Conservation (phyloP, 1,140 invertebrate species). For the Amphibalanus amphitrite region DNA sequence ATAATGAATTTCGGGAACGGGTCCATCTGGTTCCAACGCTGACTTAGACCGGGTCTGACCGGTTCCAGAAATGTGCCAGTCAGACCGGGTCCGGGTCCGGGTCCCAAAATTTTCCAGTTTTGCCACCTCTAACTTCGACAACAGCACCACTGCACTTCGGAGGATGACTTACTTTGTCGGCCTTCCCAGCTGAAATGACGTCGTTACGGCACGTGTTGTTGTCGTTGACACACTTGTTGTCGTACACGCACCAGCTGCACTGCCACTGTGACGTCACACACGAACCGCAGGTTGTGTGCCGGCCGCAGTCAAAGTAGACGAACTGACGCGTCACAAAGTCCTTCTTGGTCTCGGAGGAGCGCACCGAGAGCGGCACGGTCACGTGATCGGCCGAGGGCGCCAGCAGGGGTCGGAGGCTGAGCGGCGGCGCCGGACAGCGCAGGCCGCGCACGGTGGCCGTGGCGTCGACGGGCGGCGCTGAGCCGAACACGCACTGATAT, state of each 20-base stretch:
- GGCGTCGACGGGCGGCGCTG: conserved; percentile 66
- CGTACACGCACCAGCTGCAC: conserved; percentile 91
- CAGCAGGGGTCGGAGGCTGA: conserved; percentile 57
- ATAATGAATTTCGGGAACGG: too few relatives aligned
- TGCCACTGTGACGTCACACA: conserved; percentile 78
- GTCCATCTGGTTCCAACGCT: too few relatives aligned
- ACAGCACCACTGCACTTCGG: too few relatives aligned
- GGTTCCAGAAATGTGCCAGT: too few relatives aligned
- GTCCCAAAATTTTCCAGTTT: too few relatives aligned
- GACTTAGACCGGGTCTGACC: too few relatives aligned
- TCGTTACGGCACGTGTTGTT: conserved; percentile 56
- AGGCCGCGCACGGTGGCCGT: conserved; percentile 51
- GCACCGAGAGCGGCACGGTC: conserved; percentile 73
- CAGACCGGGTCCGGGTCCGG: too few relatives aligned
- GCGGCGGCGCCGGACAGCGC: conserved; percentile 63
- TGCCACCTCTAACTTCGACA: too few relatives aligned
- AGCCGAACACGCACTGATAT: conserved; percentile 84
- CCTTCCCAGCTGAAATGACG: conserved; percentile 41
- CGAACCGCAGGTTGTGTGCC: conserved; percentile 63
- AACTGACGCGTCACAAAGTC: conserved; percentile 87
- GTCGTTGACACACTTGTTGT: conserved; percentile 83
- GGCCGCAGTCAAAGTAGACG: conserved; percentile 83
- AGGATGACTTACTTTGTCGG: too few relatives aligned
- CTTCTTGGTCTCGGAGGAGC: conserved; percentile 82
- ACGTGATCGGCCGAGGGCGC: conserved; percentile 56